Percentiles rank a stretch among this genome's conserved stretches.
These are phyloP conservation scores for Nomada ferruginata DNA, from an alignment of 2,888 invertebrate species.

Conservation along the genomic window DNA sequence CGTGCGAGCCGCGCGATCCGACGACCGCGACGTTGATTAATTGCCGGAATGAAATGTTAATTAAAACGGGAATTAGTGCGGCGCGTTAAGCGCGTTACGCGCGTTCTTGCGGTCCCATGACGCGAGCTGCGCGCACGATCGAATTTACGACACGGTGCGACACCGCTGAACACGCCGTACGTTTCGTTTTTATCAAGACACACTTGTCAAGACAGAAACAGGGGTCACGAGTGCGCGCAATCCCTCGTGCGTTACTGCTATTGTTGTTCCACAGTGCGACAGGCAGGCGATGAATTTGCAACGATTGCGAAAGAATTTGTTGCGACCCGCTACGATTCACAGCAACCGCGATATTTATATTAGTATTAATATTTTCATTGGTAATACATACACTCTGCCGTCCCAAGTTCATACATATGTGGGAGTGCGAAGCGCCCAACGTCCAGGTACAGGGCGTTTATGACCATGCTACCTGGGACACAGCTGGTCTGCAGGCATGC, in stretches of 20 bases:
- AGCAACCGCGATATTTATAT: background rate
- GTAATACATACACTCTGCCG: background rate
- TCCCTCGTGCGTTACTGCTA: background rate
- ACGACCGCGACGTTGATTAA: constrained; percentile 62
- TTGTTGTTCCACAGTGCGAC: too few species aligned
- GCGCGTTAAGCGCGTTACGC: constrained; percentile 52
- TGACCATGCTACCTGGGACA: too few species aligned
- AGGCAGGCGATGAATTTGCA: too few species aligned
- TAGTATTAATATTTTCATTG: background rate
- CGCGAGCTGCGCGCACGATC: constrained; percentile 15
- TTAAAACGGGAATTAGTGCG: constrained; percentile 71
- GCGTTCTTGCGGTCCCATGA: constrained; percentile 50
- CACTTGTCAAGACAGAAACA: constrained; percentile 3
- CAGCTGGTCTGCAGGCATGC: too few species aligned
- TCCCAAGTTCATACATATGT: too few species aligned
- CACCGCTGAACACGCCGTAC: constrained; percentile 13
- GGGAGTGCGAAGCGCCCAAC: too few species aligned
- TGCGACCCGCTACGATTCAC: background rate
- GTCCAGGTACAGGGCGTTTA: too few species aligned
- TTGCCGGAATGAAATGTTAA: constrained; percentile 69
- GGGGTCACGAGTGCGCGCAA: background rate
- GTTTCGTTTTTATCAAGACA: background rate
- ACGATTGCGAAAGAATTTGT: background rate
- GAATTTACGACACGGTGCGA: constrained; percentile 40
- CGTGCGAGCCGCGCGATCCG: constrained; percentile 43